Conservation (phyloP, 2,113 vertebrate species). For the Pelmatolapia mariae region DNA sequence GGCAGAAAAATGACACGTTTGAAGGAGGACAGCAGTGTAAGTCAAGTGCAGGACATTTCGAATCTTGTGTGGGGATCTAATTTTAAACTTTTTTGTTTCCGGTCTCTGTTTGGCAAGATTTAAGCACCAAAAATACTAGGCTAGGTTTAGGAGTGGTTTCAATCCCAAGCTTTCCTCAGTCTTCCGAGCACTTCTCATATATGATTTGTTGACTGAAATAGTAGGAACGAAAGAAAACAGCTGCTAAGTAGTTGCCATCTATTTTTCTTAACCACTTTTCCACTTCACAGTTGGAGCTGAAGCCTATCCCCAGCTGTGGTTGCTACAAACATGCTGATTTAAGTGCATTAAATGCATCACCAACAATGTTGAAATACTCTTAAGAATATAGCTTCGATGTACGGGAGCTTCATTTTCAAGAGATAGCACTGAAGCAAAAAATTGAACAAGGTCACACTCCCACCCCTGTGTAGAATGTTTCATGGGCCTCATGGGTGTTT, state of each 20-base stretch:
- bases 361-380: neutral
- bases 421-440: neutral
- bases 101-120: neutral
- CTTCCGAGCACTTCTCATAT: neutral
- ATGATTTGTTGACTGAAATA: neutral
- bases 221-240: neutral
- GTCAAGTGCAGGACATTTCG: neutral
- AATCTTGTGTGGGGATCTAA: neutral
- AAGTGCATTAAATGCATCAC: neutral
- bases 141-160: neutral
- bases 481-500: slow-evolving; percentile 15
- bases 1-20: neutral
- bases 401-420: neutral
- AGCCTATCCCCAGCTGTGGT: neutral
- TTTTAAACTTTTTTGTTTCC: neutral
- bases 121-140: neutral
- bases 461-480: neutral
- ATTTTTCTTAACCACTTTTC: neutral
- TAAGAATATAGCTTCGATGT: neutral
- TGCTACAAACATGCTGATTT: neutral
- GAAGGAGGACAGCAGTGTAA: neutral
- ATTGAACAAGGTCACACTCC: neutral
- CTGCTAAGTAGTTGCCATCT: neutral
- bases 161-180: neutral
- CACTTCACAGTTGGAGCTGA: neutral